These are phyloP conservation scores for Wiebesia pumilae DNA, from an alignment of 1,140 invertebrate genomes.

Conservation along the genomic window DNA sequence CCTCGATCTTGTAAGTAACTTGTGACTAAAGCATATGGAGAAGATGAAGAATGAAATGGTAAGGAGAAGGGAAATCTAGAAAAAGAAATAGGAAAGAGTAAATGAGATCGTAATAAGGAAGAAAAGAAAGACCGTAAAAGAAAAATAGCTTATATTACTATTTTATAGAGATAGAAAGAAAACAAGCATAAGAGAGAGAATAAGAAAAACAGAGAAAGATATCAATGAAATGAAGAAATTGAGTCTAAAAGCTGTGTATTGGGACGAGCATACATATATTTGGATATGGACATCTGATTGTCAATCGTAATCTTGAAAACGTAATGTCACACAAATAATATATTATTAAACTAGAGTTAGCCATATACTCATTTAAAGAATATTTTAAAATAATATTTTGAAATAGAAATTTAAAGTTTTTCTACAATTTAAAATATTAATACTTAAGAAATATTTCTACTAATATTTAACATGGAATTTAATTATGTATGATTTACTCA, in stretches of 20 bases:
- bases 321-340: no score
- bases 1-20: conserved; percentile 26
- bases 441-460: no score
- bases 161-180: not conserved
- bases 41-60: not conserved
- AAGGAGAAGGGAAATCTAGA: conserved; percentile 20
- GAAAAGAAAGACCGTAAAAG: not conserved
- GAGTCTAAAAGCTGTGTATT: conserved; percentile 55
- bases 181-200: not conserved
- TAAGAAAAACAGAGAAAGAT: conserved; percentile 61
- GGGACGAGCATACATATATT: no score
- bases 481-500: no score
- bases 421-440: no score
- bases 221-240: conserved; percentile 75
- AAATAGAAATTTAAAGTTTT: no score
- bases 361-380: no score
- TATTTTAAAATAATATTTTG: no score
- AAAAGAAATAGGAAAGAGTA: not conserved
- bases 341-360: no score
- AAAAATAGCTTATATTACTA: not conserved
- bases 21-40: not conserved
- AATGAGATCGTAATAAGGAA: conserved; percentile 44
- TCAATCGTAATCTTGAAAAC: no score
- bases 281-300: no score
- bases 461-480: no score